Percentiles rank a stretch among this genome's conserved stretches.
These are phyloP conservation scores for Dinoponera quadriceps DNA, from an alignment of 1,140 invertebrate species.

Conservation along the genomic window DNA sequence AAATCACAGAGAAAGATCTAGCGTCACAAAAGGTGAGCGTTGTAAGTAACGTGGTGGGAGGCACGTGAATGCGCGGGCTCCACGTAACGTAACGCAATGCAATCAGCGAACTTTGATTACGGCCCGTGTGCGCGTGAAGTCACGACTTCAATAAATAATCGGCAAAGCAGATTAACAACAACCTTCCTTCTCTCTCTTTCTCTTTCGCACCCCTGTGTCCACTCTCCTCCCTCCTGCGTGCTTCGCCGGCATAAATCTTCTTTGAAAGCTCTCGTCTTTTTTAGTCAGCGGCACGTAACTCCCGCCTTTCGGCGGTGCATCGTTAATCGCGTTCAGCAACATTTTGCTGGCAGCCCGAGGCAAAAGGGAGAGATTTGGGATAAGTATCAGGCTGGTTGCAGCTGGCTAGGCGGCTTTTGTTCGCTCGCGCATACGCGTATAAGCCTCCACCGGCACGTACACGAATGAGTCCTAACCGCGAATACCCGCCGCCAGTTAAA, in stretches of 20 bases:
- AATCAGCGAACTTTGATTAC: not conserved
- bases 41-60: not conserved
- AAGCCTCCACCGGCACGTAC: conserved; percentile 54
- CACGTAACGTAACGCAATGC: not conserved
- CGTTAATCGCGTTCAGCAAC: conserved; percentile 60
- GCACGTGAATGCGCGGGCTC: not conserved
- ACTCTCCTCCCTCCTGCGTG: conserved; percentile 9
- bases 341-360: conserved; percentile 43
- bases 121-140: not conserved
- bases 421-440: conserved; percentile 52
- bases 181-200: not conserved
- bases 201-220: not conserved
- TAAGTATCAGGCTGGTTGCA: conserved; percentile 64
- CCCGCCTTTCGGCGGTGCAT: conserved; percentile 29
- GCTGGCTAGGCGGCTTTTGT: conserved; percentile 55
- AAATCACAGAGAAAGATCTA: not conserved
- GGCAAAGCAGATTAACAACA: conserved; percentile 22
- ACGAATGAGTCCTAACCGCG: conserved; percentile 50
- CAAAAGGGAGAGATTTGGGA: conserved; percentile 57
- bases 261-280: conserved; percentile 46
- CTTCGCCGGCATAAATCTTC: conserved; percentile 41
- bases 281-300: conserved; percentile 28
- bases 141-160: conserved; percentile 30
- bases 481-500: conserved; percentile 57
- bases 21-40: not conserved